Conservation (phyloP, 2,888 invertebrate genomes). For the Meloe dianella region DNA sequence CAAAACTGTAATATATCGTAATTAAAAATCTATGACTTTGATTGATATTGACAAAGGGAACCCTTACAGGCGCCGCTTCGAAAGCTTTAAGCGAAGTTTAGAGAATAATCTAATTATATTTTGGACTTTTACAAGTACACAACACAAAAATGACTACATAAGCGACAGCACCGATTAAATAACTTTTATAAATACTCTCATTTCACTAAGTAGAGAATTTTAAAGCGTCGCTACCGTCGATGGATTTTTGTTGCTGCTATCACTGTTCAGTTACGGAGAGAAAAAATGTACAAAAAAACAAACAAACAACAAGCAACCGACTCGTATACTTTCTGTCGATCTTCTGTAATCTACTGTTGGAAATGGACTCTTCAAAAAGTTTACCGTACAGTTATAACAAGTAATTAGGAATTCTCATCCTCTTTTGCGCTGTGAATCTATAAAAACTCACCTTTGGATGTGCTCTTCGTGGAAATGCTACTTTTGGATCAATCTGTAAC, state of each 20-base stretch:
- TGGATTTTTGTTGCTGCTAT: slow-evolving; percentile 20
- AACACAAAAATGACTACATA: slow-evolving; percentile 27
- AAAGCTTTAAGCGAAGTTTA: slow-evolving; percentile 20
- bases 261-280: not conserved
- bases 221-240: slow-evolving; percentile 20
- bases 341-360: slow-evolving; percentile 21
- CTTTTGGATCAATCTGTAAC: slow-evolving; percentile 99
- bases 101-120: slow-evolving; percentile 31
- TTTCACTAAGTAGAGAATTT: slow-evolving; percentile 31
- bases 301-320: too few species aligned
- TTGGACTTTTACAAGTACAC: slow-evolving; percentile 28
- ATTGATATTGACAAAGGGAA: slow-evolving; percentile 35
- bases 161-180: slow-evolving; percentile 30
- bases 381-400: not conserved
- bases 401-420: not conserved
- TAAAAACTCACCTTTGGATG: slow-evolving; percentile 91
- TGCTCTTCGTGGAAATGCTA: slow-evolving; percentile 99
- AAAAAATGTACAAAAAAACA: slow-evolving; percentile 17
- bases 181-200: slow-evolving; percentile 35
- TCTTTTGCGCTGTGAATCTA: not conserved
- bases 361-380: slow-evolving; percentile 21
- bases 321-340: not conserved
- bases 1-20: slow-evolving; percentile 38
- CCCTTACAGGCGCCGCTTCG: slow-evolving; percentile 13
- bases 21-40: slow-evolving; percentile 41